Evolutionary conservation across 2,113 vertebrate genomes (phyloP), one percentile per base, ranked within the genome.

Genomic region (Panthera tigris): DNA sequence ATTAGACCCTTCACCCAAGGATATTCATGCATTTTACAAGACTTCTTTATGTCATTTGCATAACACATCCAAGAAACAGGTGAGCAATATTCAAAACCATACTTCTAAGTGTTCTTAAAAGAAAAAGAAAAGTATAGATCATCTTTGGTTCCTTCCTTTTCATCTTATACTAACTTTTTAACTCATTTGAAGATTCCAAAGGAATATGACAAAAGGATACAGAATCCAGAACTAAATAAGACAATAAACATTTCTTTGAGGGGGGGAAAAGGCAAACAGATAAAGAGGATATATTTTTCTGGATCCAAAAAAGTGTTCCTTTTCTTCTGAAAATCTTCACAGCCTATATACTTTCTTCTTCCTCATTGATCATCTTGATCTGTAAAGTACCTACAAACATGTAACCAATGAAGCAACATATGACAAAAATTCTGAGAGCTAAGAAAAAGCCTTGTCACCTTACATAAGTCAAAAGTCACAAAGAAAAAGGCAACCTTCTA

Each of bases 1-100:
- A 98, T 98, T 94, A 97, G 91, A 96, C 48, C n/a, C 81, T 97
- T 95, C 92, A 95, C 88, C 52, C 0, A 25, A 94, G 79, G 52
- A 97, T 91, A 88, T 41, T 36, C 55, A 95, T 76, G 66, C 41
- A 92, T 95, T 97, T 96, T 89, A 86, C 55, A 96, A 92, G 78
- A 87, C 78, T 94, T 92, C 65, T 89, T 96, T 52, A 90, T 94
- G 33, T 94, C 63, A 91, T 95, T 90, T 71, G 88, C 41, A 96
- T 91, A 95, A 31, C 39, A 95, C n/a, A 91, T 52, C 19, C 8
- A 41, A 85, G 80, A 91, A 92, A 96, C 19, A 97, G 52, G 73
- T 87, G 27, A 92, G 16, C 9, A 63, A 82, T 86, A 95, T 48
- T 95, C 88, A 95, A 91, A 92, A 36, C 63, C n/a, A 68, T 61